Evolutionary conservation across 2,797 vertebrate genomes (phyloP).

Genomic region (Botia almorhae): DNA sequence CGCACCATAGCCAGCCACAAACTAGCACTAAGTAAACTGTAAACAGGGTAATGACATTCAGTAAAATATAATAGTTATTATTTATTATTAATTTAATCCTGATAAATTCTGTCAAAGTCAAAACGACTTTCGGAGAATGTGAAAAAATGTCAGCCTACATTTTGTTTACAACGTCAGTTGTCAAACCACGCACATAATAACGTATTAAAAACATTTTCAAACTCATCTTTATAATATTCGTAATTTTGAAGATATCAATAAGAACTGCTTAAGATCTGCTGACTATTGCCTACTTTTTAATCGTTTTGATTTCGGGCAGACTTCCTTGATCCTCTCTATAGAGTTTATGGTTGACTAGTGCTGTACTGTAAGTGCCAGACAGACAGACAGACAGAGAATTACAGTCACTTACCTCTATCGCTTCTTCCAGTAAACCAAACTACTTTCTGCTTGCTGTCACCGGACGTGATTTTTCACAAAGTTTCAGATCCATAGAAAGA

Average conservation of each 20-base stretch:
- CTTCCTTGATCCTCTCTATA: neutral
- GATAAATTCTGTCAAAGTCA: neutral
- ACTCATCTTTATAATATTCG: neutral
- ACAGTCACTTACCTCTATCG: constrained; percentile 1
- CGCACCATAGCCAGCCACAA: too few species aligned
- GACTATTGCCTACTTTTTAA: neutral
- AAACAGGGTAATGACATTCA: too few species aligned
- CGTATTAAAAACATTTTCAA: too few species aligned
- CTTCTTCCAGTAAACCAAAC: neutral
- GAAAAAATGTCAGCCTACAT: neutral
- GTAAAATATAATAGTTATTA: too few species aligned
- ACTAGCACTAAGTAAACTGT: too few species aligned
- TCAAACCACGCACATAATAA: too few species aligned
- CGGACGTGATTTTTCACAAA: neutral
- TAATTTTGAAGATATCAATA: neutral
- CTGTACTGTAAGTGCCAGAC: neutral
- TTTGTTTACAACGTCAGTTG: neutral
- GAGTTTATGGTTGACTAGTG: neutral
- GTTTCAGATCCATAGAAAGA: constrained; percentile 43
- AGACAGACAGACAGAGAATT: neutral
- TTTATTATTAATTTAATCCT: too few species aligned
- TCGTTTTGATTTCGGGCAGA: neutral
- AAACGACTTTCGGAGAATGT: too few species aligned
- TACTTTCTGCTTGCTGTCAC: neutral
- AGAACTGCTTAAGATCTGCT: too few species aligned